These are phyloP conservation scores for Caenorhabditis panamensis DNA, from an alignment of 2,888 invertebrate genomes.

Conservation along the genomic window DNA sequence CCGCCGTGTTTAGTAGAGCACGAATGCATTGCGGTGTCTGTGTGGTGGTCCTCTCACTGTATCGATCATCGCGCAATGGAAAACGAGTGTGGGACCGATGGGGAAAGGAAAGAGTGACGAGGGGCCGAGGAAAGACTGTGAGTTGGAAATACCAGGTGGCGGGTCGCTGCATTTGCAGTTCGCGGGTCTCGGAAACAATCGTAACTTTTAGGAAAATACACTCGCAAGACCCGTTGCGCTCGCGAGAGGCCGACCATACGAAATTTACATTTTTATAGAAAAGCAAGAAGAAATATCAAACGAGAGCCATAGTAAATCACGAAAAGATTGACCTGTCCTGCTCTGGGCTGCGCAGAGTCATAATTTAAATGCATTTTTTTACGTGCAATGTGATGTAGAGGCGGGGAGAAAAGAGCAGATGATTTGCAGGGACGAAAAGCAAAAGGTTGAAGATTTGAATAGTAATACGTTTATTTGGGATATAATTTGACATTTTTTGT, in stretches of 20 bases:
- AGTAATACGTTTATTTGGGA: background rate
- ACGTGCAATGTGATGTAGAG: background rate
- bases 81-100: background rate
- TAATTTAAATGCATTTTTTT: constrained; percentile 6
- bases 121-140: too few relatives aligned
- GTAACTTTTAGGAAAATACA: too few relatives aligned
- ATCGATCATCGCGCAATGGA: background rate
- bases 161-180: too few relatives aligned
- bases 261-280: background rate
- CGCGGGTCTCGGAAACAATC: too few relatives aligned
- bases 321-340: background rate
- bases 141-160: too few relatives aligned
- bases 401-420: background rate
- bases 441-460: background rate
- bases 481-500: background rate
- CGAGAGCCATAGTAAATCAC: background rate
- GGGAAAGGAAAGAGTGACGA: background rate
- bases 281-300: background rate
- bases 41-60: background rate
- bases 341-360: background rate
- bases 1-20: constrained; percentile 20
- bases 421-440: background rate
- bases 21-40: constrained; percentile 32
- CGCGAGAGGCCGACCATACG: too few relatives aligned
- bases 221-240: too few relatives aligned